Percentiles rank a stretch among this genome's conserved stretches.
Conservation (phyloP, 2,113 vertebrate species). For the Oncorhynchus tshawytscha region DNA sequence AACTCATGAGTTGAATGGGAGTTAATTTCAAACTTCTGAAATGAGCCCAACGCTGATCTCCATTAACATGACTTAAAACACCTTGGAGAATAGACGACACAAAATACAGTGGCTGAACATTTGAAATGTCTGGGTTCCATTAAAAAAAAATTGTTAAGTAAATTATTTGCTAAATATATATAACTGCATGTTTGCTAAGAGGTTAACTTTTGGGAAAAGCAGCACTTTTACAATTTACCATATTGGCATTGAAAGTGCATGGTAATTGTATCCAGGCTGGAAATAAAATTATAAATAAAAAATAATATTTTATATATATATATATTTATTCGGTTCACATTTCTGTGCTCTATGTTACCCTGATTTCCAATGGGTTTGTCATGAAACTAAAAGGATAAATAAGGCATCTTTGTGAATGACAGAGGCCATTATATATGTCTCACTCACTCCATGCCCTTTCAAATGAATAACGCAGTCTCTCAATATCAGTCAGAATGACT, state of each 20-base stretch:
- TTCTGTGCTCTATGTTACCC: slow-evolving; percentile 4
- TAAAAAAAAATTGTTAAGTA: no score
- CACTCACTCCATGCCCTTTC: slow-evolving; percentile 24
- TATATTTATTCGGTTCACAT: no score
- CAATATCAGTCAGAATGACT: background rate
- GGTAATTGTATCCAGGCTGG: background rate
- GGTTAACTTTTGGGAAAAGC: background rate
- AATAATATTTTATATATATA: no score
- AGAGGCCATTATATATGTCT: slow-evolving; percentile 35
- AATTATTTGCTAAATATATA: background rate
- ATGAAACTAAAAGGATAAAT: slow-evolving; percentile 6
- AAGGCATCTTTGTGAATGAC: slow-evolving; percentile 53
- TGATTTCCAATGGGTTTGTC: slow-evolving; percentile 5
- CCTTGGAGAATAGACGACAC: background rate
- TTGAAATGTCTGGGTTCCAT: no score
- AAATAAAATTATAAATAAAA: slow-evolving; percentile 24
- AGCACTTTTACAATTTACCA: background rate
- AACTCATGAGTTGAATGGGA: no score
- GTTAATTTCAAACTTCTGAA: no score
- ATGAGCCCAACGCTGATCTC: no score
- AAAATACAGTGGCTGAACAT: background rate
- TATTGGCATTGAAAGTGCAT: background rate
- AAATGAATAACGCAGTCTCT: background rate
- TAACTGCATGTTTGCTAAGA: background rate
- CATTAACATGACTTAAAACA: no score